Evolutionary conservation across 2,797 vertebrate genomes (phyloP).

Genomic region (Phataginus tricuspis): DNA sequence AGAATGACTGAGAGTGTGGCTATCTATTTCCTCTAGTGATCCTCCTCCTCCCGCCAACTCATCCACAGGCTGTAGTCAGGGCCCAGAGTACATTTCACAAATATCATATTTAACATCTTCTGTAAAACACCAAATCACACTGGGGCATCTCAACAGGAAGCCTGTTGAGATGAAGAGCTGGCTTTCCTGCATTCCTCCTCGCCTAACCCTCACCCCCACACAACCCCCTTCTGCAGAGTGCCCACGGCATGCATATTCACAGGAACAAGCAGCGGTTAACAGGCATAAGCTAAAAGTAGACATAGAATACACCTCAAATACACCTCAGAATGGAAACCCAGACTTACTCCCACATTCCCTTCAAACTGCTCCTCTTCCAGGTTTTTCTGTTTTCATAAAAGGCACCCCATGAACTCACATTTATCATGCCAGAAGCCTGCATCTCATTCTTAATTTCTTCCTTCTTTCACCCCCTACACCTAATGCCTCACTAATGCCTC

Average conservation of each 20-base stretch:
- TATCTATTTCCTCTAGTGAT: background rate
- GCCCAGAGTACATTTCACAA: background rate
- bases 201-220: no score
- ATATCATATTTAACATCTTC: background rate
- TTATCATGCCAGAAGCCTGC: background rate
- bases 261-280: background rate
- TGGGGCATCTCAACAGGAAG: background rate
- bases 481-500: background rate
- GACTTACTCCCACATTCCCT: background rate
- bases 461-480: background rate
- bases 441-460: background rate
- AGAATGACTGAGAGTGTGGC: background rate
- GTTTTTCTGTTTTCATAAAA: background rate
- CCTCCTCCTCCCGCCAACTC: fast-evolving
- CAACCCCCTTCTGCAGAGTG: background rate
- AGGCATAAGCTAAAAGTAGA: background rate
- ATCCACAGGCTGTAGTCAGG: background rate
- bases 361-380: background rate
- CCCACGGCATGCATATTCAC: background rate
- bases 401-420: background rate
- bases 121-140: background rate
- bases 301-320: background rate
- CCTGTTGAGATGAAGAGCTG: background rate
- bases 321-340: background rate
- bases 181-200: constrained; percentile 18